Evolutionary conservation across 2,113 vertebrate species (phyloP).

Genomic region (Motacilla alba): DNA sequence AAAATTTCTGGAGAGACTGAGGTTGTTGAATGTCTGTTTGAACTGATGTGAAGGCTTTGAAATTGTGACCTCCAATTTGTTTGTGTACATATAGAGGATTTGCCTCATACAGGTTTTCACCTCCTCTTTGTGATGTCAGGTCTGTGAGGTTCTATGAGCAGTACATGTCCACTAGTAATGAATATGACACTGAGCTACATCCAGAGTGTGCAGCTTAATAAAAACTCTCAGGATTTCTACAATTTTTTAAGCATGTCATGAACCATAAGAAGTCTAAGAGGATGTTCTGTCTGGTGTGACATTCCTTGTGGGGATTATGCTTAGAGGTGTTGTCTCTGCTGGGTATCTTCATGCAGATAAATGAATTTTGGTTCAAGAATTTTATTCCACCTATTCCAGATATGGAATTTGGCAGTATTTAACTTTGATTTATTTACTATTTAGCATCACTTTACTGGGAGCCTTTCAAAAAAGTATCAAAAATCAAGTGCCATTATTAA

Average conservation of each 20-base stretch:
- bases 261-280: not conserved
- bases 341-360: not conserved
- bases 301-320: not conserved
- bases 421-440: not conserved
- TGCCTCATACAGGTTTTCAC: fast-evolving
- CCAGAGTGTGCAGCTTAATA: not conserved
- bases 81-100: not conserved
- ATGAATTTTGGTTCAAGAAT: not conserved
- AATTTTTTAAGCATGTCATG: not conserved
- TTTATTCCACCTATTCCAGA: not conserved
- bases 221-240: not conserved
- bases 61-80: not conserved
- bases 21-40: not conserved
- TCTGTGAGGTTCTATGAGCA: not conserved
- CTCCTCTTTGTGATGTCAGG: not conserved
- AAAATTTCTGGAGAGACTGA: not conserved
- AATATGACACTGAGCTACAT: not conserved
- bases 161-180: not conserved
- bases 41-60: not conserved
- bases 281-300: not conserved
- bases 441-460: not conserved
- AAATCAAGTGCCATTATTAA: not conserved
- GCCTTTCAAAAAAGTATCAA: not conserved
- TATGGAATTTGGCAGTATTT: not conserved
- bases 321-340: not conserved